Percentiles rank a stretch among this genome's conserved stretches.
Evolutionary conservation across 1,140 invertebrate species (phyloP).

Genomic region (Scaptomyza montana): DNA sequence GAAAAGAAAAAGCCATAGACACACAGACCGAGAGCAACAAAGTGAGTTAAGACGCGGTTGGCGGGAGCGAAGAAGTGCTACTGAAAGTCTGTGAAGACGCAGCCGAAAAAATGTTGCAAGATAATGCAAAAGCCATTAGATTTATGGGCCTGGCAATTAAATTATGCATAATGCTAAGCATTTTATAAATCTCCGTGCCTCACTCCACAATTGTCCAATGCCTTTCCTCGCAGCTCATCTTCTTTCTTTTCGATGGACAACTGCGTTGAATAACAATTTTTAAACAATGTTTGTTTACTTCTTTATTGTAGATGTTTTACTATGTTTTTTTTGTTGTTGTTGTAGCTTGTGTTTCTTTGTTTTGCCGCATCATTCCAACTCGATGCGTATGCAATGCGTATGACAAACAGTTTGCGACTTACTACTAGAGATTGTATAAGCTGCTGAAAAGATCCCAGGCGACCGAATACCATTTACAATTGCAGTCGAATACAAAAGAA

Average conservation of each 20-base stretch:
- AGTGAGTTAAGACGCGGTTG: not conserved
- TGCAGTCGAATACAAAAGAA: conserved; percentile 35
- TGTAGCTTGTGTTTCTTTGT: conserved; percentile 10
- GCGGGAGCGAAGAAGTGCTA: conserved; percentile 1
- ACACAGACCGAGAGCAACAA: no score
- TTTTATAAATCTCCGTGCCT: conserved; percentile 37
- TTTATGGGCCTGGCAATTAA: conserved; percentile 71
- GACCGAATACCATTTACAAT: conserved; percentile 15
- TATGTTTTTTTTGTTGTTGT: no score
- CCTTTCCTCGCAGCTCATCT: not conserved
- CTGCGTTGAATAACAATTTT: conserved; percentile 63
- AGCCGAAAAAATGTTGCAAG: conserved; percentile 43
- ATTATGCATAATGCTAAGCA: conserved; percentile 70
- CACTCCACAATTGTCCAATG: not conserved
- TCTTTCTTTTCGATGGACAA: conserved; percentile 22
- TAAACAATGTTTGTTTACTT: conserved; percentile 40
- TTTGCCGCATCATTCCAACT: conserved; percentile 29
- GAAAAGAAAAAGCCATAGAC: conserved; percentile 57
- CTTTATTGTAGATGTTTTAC: conserved; percentile 18
- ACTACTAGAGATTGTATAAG: conserved; percentile 13
- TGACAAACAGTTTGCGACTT: conserved; percentile 34
- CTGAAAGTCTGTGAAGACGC: conserved; percentile 25
- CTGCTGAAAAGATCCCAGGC: conserved; percentile 28
- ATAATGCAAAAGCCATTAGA: conserved; percentile 59
- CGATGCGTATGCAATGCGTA: conserved; percentile 45